Evolutionary conservation across 2,797 vertebrate genomes (phyloP).

Genomic region (Halcyon leucocephala): DNA sequence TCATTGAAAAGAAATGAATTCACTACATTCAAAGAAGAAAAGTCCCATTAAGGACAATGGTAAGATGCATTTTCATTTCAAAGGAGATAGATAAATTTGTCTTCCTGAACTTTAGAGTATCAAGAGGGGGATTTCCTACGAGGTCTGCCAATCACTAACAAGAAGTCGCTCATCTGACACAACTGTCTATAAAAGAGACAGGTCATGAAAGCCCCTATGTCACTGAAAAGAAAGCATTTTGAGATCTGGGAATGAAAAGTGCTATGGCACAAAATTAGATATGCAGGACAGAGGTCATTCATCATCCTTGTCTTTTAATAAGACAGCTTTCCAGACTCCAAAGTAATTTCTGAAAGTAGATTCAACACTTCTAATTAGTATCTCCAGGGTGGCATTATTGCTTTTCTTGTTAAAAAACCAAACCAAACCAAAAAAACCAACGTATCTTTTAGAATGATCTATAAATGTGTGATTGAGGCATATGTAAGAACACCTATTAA

Average conservation of each 20-base stretch:
- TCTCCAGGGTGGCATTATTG: not conserved
- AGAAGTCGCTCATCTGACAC: not conserved
- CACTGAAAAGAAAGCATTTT: not conserved
- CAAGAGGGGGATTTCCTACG: not conserved
- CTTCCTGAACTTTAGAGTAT: not conserved
- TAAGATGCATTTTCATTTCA: not conserved
- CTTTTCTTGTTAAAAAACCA: not conserved
- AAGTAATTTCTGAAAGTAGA: not conserved
- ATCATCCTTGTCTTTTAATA: not conserved
- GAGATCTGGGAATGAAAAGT: not conserved
- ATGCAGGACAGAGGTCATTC: not conserved
- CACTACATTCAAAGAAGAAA: not conserved
- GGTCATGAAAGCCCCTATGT: not conserved
- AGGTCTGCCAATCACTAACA: not conserved
- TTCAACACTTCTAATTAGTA: not conserved
- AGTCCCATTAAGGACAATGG: not conserved
- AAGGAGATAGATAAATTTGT: not conserved
- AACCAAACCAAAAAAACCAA: not conserved
- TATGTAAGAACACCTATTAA: not conserved
- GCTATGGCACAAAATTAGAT: not conserved
- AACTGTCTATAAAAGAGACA: not conserved
- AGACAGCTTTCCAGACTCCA: not conserved
- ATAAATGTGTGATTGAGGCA: fast-evolving
- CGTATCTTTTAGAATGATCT: not conserved
- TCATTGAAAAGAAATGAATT: not conserved